Base-by-base conservation (phyloP, 2,888 invertebrate species). In the Aspidapion aeneum region DNA sequence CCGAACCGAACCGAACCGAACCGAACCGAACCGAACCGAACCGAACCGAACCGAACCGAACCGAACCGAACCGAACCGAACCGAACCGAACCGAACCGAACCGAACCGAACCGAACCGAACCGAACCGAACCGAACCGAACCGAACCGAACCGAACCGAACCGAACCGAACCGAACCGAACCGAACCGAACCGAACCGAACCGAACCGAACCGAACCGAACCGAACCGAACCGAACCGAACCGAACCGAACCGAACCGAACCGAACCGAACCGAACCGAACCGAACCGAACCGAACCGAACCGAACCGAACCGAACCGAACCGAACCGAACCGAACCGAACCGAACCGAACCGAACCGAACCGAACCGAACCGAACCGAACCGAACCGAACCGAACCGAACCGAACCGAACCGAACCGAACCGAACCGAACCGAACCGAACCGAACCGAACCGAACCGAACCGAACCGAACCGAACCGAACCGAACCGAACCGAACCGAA, bases 261-360 rank as follows among this genome's bases (percentile, higher is more conserved):
- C 49, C 49, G 16, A 48, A 48, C 49, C 49, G 16, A 48, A 48
- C 49, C 49, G 16, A 48, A 48, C 49, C 58, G 49, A 48, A 50
- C 21, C 58, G 49, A 48, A 50, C 21, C 58, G 49, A 48, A 50
- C 21, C 58, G 49, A 48, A 50, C 21, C 58, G 49, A 63, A 63
- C 22, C 61, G 22, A 63, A 63, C 22, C 61, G 22, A 63, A 63
- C 22, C 61, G 22, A 63, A 60, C 20, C 60, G 58, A 59, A 60
- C 20, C 60, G 58, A 59, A 60, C 20, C 60, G 58, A 59, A 60
- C 20, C 60, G 58, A 59, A 9, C 20, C 60, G 58, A 60, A 9
- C 20, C 60, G 58, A 60, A 9, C 20, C 60, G 58, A 60, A 9
- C 20, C 60, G 58, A 60, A 7, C 21, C 58, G 16, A 48, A 48